Evolutionary conservation across 2,888 invertebrate genomes (phyloP).

Genomic region (Ochropleura plecta): DNA sequence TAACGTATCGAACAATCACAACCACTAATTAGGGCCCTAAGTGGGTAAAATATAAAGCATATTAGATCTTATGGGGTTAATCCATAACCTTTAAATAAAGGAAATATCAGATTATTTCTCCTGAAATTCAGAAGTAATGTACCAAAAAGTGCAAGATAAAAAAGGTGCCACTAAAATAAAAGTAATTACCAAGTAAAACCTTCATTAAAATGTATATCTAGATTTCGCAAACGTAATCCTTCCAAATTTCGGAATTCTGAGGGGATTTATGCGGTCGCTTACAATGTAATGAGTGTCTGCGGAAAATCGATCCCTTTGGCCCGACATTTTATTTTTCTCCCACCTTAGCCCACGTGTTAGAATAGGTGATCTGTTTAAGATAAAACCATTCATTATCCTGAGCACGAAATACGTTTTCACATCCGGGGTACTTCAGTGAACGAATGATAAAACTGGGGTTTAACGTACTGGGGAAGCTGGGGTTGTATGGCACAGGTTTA

Average conservation of each 20-base stretch:
- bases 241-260: slow-evolving; percentile 59
- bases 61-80: not conserved
- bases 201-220: slow-evolving; percentile 53
- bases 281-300: slow-evolving; percentile 62
- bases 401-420: slow-evolving; percentile 64
- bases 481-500: slow-evolving; percentile 69
- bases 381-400: slow-evolving; percentile 68
- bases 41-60: not conserved
- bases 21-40: not conserved
- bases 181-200: slow-evolving; percentile 27
- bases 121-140: not conserved
- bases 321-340: slow-evolving; percentile 63
- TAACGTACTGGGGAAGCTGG: slow-evolving; percentile 73
- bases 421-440: slow-evolving; percentile 65
- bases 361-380: slow-evolving; percentile 68
- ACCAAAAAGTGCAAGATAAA: not conserved
- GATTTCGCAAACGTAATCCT: slow-evolving; percentile 49
- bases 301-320: slow-evolving; percentile 59
- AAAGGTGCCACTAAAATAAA: slow-evolving; percentile 29
- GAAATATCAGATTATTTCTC: not conserved
- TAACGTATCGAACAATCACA: not conserved
- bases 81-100: not conserved
- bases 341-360: slow-evolving; percentile 60
- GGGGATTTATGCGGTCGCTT: slow-evolving; percentile 61
- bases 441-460: slow-evolving; percentile 74